phyloP scores from a whole-genome alignment of 2,797 vertebrate species.

The Leptoclinus maculatus region DNA sequence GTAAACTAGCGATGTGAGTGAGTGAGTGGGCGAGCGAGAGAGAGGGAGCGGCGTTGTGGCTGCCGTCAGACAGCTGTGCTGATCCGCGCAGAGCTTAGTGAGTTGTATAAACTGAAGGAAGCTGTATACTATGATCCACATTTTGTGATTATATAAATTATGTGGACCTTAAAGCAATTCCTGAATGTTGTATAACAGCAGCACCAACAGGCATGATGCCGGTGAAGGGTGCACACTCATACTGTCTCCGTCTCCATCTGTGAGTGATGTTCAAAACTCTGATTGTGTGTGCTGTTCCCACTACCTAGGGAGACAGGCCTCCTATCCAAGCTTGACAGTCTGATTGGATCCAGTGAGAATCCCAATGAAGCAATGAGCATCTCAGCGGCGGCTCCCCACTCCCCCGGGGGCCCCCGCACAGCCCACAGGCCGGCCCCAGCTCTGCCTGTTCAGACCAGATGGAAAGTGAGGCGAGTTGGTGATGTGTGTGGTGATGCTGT shows the following conservation, averaged over 20 bases:
- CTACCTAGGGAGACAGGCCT: slow-evolving; percentile 53
- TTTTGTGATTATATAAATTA: no score
- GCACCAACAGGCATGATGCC: slow-evolving; percentile 44
- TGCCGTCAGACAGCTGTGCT: no score
- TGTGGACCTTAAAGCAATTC: no score
- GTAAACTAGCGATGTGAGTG: no score
- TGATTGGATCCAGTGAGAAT: slow-evolving; percentile 76
- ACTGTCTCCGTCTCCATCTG: slow-evolving; percentile 50
- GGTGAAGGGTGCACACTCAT: slow-evolving; percentile 35
- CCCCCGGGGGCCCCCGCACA: slow-evolving; percentile 4
- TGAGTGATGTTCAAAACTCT: slow-evolving; percentile 42
- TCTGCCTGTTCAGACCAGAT: slow-evolving; percentile 41
- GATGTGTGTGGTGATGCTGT: slow-evolving; percentile 46
- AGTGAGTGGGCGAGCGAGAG: no score
- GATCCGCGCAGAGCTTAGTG: no score
- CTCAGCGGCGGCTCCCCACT: slow-evolving; percentile 40
- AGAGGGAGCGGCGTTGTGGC: no score
- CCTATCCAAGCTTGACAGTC: slow-evolving; percentile 59
- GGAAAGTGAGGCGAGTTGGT: slow-evolving; percentile 25
- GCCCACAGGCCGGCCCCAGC: slow-evolving; percentile 23
- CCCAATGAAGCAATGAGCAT: slow-evolving; percentile 72
- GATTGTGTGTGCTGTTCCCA: slow-evolving; percentile 14
- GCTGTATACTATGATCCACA: no score
- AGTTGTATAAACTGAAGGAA: no score
- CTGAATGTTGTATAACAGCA: no score